Base-by-base conservation (phyloP, 1,140 invertebrate genomes). In the Drosophila asahinai region DNA sequence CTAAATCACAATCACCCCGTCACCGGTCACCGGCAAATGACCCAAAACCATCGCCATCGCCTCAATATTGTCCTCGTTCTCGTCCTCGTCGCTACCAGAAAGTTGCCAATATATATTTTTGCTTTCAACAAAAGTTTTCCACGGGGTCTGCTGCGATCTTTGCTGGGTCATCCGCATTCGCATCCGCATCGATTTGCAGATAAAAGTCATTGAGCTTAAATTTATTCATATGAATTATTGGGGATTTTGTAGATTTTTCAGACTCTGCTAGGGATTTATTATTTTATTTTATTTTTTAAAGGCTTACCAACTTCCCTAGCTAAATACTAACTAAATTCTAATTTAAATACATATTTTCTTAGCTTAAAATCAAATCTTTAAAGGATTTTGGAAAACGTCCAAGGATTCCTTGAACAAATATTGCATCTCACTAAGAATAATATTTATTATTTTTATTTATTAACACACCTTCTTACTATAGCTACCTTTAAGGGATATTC, bases 1-100 rank as follows among this genome's bases (percentile, higher is more conserved):
- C 63, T 68, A 68, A 74, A 79, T 65, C 80, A 77, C 54, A 62
- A 63, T 54, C 40, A 62, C 25, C 48, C 63, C 22, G 36, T 45
- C 54, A 25, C 22, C 45, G 65, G 33, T 59, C 30, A 14, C 52
- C 15, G 11, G 22, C 63, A 30, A 68, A 51, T 68, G 63, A 67
- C 66, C 47, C 66, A 36, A 66, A 66, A 67, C 66, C 25, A 27
- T 27, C 0, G 27, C 22, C 48, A n/a, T 11, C 42, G 33, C 25
- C 64, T 51, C 51, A 57, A 57, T 65, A 33, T 17, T 36, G 52
- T 48, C 33, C 8, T 33, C 30, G 38, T 40, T 14, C 14, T 42
- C 40, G 40, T 38, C 40, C 5, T 27, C 25, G 25, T 27, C 5
- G 6, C 27, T 30, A 30, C 40, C 64, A 68, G 33, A 71, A 70